Evolutionary conservation across 2,888 invertebrate genomes (phyloP).

Genomic region (Tubulanus polymorphus): DNA sequence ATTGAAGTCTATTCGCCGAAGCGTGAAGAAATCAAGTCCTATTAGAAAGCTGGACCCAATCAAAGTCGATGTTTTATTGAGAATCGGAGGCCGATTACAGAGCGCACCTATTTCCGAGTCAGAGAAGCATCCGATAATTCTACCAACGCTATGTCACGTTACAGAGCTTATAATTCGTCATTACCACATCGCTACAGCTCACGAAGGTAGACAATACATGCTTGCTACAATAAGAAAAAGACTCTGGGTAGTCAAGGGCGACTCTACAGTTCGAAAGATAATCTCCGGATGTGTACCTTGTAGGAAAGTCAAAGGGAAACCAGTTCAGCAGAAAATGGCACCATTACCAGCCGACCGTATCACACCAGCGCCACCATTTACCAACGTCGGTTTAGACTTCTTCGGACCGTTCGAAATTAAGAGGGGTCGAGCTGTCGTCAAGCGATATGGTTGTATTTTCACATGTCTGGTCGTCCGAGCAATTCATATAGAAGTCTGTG

Average conservation of each 20-base stretch:
- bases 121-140: slow-evolving; percentile 2
- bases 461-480: too few relatives aligned
- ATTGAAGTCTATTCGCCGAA: too few relatives aligned
- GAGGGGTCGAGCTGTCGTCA: neutral
- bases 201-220: slow-evolving; percentile 1
- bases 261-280: neutral
- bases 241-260: slow-evolving; percentile 1
- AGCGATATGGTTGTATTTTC: neutral
- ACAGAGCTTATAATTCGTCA: neutral
- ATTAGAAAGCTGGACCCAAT: neutral
- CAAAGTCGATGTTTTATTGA: neutral
- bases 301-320: neutral
- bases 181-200: too few relatives aligned
- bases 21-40: too few relatives aligned
- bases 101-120: neutral
- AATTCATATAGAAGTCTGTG: too few relatives aligned
- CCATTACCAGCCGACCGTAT: neutral
- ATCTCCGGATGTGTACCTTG: neutral
- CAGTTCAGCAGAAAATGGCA: neutral
- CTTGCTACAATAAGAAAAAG: neutral
- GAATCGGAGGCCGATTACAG: slow-evolving; percentile 3
- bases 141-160: slow-evolving; percentile 1
- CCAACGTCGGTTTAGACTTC: neutral
- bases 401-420: neutral
- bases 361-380: neutral